A percentile compares a stretch with the other conserved stretches of the same genome.
Evolutionary conservation across 2,888 invertebrate genomes (phyloP).

Genomic region (Zygothrica quintamaculata): DNA sequence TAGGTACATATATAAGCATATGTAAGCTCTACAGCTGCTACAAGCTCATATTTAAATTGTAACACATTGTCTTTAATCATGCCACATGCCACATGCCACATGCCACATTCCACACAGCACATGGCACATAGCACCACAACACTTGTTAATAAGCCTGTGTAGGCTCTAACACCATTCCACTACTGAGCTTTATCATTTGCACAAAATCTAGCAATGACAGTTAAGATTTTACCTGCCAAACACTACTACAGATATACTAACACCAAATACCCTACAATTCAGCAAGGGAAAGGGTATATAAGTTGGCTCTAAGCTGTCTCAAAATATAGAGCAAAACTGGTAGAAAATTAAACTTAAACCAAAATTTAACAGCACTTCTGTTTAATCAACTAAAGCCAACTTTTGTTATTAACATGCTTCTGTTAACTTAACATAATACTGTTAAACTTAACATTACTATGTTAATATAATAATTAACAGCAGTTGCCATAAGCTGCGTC

Average conservation of each 20-base stretch:
- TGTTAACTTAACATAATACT: no score
- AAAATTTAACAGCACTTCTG: no score
- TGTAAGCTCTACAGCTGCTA: slow-evolving; percentile 29
- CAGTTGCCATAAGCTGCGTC: slow-evolving; percentile 1
- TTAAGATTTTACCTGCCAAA: slow-evolving; percentile 43
- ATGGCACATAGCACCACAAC: no score
- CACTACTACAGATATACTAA: slow-evolving; percentile 38
- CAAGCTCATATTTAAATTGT: slow-evolving; percentile 32
- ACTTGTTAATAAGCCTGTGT: slow-evolving; percentile 25
- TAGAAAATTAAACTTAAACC: no score
- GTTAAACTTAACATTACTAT: no score
- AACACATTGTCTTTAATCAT: slow-evolving; percentile 42
- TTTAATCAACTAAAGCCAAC: no score
- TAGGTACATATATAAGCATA: slow-evolving; percentile 11
- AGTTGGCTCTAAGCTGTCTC: no score
- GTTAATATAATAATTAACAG: no score
- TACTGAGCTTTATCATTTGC: slow-evolving; percentile 45
- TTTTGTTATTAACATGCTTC: neutral
- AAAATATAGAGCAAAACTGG: no score
- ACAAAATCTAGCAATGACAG: slow-evolving; percentile 51
- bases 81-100: slow-evolving; percentile 12
- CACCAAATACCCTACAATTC: slow-evolving; percentile 17
- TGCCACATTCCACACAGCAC: no score
- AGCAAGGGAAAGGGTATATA: neutral
- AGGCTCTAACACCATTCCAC: no score